A percentile compares a stretch with the other conserved stretches of the same genome.
phyloP scores from a whole-genome alignment of 2,797 vertebrate genomes.

The Peromyscus attwateri region DNA sequence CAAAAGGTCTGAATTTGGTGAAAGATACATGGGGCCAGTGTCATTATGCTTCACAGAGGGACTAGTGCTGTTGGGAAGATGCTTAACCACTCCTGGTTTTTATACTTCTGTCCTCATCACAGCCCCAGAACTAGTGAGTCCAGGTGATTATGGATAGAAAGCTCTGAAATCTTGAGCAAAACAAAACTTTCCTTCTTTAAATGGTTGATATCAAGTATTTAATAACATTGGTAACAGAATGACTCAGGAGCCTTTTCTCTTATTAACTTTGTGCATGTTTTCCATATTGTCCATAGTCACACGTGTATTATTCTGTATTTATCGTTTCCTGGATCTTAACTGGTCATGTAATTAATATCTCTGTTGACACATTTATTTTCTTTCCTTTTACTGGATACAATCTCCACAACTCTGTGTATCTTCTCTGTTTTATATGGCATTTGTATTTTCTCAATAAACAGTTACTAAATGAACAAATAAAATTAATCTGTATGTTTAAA shows the following conservation, averaged over 20 bases:
- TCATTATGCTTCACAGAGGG: not conserved
- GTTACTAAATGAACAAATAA: slow-evolving; percentile 15
- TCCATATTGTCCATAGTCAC: not conserved
- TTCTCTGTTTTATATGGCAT: not conserved
- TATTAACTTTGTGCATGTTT: not conserved
- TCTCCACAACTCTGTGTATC: not conserved
- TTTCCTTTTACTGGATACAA: not conserved
- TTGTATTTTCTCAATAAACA: slow-evolving; percentile 11
- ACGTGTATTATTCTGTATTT: not conserved
- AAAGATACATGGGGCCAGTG: not conserved
- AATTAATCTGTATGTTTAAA: not conserved
- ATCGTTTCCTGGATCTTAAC: not conserved
- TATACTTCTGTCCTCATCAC: not conserved
- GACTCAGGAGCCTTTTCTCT: not conserved
- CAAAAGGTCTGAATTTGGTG: not conserved
- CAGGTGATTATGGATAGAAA: not conserved
- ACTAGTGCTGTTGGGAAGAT: not conserved
- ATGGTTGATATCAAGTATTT: not conserved
- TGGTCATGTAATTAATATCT: not conserved
- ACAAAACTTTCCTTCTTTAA: not conserved
- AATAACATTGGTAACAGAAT: not conserved
- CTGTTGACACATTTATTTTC: not conserved
- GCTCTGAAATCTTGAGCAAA: not conserved
- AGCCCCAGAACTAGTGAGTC: not conserved
- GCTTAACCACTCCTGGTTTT: not conserved